Conservation (phyloP, 1,140 invertebrate genomes). For the Drosophila pruinosa region DNA sequence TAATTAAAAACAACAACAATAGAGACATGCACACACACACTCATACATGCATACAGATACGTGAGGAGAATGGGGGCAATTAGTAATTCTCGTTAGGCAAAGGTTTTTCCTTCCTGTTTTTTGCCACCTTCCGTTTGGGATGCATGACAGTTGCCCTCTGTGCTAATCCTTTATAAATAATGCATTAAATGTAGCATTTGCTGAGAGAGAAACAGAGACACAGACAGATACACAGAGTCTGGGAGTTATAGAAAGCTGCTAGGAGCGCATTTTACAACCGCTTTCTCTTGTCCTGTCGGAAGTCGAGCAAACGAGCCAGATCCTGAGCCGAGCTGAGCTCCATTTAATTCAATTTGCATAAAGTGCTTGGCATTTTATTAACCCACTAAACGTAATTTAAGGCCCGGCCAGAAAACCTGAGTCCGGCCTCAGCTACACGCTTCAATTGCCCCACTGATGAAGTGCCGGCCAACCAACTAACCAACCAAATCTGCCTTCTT, state of each 20-base stretch:
- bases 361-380: conserved; percentile 73
- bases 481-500: background rate
- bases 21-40: conserved; percentile 3
- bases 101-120: conserved; percentile 61
- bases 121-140: conserved; percentile 45
- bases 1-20: conserved; percentile 67
- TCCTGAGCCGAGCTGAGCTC: conserved; percentile 38
- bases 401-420: conserved; percentile 39
- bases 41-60: background rate
- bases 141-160: conserved; percentile 49
- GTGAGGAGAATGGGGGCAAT: conserved; percentile 45
- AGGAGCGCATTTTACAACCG: conserved; percentile 31
- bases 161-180: conserved; percentile 76
- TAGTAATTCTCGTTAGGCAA: conserved; percentile 71
- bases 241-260: conserved; percentile 16
- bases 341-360: conserved; percentile 76
- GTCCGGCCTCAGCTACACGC: conserved; percentile 36
- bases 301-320: conserved; percentile 38
- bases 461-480: conserved; percentile 34
- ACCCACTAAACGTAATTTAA: conserved; percentile 76
- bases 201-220: background rate
- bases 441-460: conserved; percentile 66
- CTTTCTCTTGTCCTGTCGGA: conserved; percentile 39
- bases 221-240: background rate
- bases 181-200: conserved; percentile 64